A percentile compares a stretch with the other conserved stretches of the same genome.
Conservation (phyloP, 2,888 invertebrate species). For the Hyposoter didymator region DNA sequence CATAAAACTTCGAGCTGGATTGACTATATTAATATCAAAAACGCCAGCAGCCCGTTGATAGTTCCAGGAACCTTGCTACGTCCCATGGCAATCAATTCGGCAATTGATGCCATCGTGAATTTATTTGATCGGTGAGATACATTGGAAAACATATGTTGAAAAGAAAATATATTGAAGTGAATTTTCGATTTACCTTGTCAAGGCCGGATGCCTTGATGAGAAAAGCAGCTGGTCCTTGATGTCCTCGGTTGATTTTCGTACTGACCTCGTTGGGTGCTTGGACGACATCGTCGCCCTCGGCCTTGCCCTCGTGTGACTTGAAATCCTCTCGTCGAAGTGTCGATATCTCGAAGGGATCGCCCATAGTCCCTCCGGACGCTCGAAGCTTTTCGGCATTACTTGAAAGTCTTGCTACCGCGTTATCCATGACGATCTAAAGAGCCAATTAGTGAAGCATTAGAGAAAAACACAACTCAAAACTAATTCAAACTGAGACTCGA, state of each 20-base stretch:
- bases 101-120: neutral
- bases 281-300: slow-evolving; percentile 93
- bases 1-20: neutral
- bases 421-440: slow-evolving; percentile 87
- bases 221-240: slow-evolving; percentile 94
- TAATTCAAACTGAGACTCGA: slow-evolving; percentile 32
- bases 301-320: slow-evolving; percentile 87
- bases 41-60: neutral
- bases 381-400: slow-evolving; percentile 88
- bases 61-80: neutral
- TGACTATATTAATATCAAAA: neutral
- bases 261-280: slow-evolving; percentile 91
- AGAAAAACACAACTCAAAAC: slow-evolving; percentile 12
- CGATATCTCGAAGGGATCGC: slow-evolving; percentile 94
- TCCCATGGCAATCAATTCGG: neutral
- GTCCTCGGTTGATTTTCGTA: slow-evolving; percentile 90
- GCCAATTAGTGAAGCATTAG: slow-evolving; percentile 41
- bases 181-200: slow-evolving; percentile 86
- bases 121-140: neutral
- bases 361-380: slow-evolving; percentile 88
- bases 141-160: slow-evolving; percentile 20
- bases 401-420: slow-evolving; percentile 86
- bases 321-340: slow-evolving; percentile 91
- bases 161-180: slow-evolving; percentile 12
- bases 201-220: slow-evolving; percentile 93